Conservation (phyloP, 2,888 invertebrate genomes). For the Drosophila limbata region DNA sequence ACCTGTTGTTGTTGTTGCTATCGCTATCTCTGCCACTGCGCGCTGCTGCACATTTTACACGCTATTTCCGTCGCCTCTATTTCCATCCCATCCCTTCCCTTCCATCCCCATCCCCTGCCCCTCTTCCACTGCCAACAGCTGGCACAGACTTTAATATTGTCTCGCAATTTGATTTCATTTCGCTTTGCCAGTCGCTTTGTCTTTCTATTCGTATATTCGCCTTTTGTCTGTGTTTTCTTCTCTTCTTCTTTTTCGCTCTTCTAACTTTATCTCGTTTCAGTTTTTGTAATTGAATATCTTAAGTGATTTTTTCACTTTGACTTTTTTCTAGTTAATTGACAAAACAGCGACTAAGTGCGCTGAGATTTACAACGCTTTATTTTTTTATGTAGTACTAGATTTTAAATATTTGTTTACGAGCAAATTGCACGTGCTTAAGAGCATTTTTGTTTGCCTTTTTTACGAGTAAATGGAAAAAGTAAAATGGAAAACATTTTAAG, state of each 20-base stretch:
- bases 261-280: slow-evolving; percentile 44
- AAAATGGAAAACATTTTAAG: not conserved
- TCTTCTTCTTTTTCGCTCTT: slow-evolving; percentile 5
- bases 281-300: slow-evolving; percentile 74
- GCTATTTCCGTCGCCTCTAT: slow-evolving; percentile 38
- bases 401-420: not conserved
- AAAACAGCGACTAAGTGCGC: slow-evolving; percentile 47
- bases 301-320: slow-evolving; percentile 67
- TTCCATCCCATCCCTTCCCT: slow-evolving; percentile 3
- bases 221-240: slow-evolving; percentile 15
- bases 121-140: slow-evolving; percentile 36
- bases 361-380: slow-evolving; percentile 30
- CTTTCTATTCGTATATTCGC: slow-evolving; percentile 5
- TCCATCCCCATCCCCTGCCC: not conserved
- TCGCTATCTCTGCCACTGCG: slow-evolving; percentile 1
- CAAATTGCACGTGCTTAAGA: not conserved
- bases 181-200: slow-evolving; percentile 48
- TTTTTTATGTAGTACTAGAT: not conserved
- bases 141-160: slow-evolving; percentile 51
- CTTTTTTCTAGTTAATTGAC: slow-evolving; percentile 51
- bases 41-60: slow-evolving; percentile 43
- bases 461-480: not conserved
- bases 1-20: slow-evolving; percentile 65
- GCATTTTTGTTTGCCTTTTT: slow-evolving; percentile 3
- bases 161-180: slow-evolving; percentile 68